Percentiles rank a stretch among this genome's conserved stretches.
Conservation (phyloP, 2,888 invertebrate genomes). For the Drosophila paranaensis region DNA sequence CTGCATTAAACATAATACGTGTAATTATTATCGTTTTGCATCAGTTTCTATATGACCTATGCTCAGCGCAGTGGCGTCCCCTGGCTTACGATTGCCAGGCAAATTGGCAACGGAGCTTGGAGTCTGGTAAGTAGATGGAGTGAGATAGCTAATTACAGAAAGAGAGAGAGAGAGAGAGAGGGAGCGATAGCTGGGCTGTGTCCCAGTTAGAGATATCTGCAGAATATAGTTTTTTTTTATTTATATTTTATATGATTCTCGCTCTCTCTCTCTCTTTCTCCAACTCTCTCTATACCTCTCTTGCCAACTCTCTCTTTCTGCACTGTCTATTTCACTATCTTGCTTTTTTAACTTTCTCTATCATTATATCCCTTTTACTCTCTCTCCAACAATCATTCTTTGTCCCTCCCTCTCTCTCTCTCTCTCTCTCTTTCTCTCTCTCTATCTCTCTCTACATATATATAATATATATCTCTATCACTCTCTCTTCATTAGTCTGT, state of each 20-base stretch:
- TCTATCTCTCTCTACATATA: background rate
- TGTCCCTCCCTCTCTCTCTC: background rate
- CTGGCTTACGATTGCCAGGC: background rate
- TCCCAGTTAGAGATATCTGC: too few species aligned
- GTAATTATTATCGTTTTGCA: conserved; percentile 80
- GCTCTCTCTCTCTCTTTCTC: background rate
- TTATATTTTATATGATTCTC: background rate
- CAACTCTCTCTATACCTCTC: background rate
- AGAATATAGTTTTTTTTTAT: too few species aligned
- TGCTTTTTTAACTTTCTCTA: background rate
- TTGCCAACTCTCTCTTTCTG: background rate
- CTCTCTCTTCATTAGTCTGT: background rate
- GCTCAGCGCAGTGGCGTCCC: conserved; percentile 39
- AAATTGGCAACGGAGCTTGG: too few species aligned
- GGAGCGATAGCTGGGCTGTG: too few species aligned
- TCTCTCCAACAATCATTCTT: background rate
- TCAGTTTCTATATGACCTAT: conserved; percentile 50
- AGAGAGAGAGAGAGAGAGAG: too few species aligned
- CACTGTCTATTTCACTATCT: background rate
- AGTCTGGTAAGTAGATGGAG: too few species aligned
- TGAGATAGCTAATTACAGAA: background rate
- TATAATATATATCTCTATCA: too few species aligned
- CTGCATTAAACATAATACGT: conserved; percentile 72
- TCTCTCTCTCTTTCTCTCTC: background rate
- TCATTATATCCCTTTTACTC: background rate